Evolutionary conservation across 2,113 vertebrate species (phyloP).

Genomic region (Sebastes fasciatus): DNA sequence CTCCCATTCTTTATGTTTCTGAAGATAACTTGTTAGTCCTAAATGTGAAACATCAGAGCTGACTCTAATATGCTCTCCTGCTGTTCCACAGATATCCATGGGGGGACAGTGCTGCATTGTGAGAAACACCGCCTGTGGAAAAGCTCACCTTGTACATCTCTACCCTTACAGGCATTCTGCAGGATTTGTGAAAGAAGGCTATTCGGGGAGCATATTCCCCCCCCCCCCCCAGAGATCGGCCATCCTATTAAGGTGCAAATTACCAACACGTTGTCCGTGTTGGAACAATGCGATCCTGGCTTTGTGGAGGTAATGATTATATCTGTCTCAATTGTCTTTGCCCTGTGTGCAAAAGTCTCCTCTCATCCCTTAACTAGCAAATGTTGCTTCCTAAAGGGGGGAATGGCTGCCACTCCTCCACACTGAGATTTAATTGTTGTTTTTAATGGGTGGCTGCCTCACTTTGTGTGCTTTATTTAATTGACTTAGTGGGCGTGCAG

Average conservation of each 20-base stretch:
- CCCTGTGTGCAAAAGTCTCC: conserved; percentile 40
- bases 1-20: background rate
- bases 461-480: conserved; percentile 13
- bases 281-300: conserved; percentile 54
- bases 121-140: background rate
- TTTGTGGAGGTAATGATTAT: conserved; percentile 62
- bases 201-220: conserved; percentile 38
- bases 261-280: conserved; percentile 48
- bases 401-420: conserved; percentile 9
- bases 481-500: background rate
- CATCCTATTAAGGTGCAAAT: conserved; percentile 75
- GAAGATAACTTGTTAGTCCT: background rate
- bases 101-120: conserved; percentile 74
- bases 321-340: conserved; percentile 67
- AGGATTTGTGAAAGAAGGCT: conserved; percentile 60
- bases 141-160: conserved; percentile 6
- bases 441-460: conserved; percentile 34
- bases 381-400: conserved; percentile 24
- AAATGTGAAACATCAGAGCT: background rate
- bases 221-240: conserved; percentile 42
- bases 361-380: conserved; percentile 18
- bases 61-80: background rate
- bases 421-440: conserved; percentile 46
- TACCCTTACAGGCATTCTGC: background rate
- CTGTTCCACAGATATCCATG: conserved; percentile 40